Evolutionary conservation across 2,888 invertebrate species (phyloP), one percentile per base, ranked within the genome.

Genomic region (Gonocerus acuteangulatus): DNA sequence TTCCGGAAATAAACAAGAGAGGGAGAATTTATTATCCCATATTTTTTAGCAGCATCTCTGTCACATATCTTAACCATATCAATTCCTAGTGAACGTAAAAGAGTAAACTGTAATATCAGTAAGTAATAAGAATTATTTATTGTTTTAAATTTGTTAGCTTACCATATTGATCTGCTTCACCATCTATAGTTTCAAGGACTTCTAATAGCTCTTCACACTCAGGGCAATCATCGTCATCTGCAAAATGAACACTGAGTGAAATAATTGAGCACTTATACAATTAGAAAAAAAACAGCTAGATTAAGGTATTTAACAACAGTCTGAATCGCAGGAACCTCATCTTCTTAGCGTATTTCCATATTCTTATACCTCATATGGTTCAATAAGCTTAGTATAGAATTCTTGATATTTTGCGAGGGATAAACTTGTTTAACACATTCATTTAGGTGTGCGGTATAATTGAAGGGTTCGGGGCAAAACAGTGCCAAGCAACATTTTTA

Each of bases 51-150:
- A 1, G 90, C 87, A 69, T 88, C 86, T 0, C 83, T 78, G 70
- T 89, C 89, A 45, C 86, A 84, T 59, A 94, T 90, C 74, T 94
- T 94, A 0, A 95, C 93, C 74, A 95, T 94, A 74, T 94, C 93
- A 68, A 94, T 93, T n/a, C 78, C 77, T 73, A 66, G 64, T 67
- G 27, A 49, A 23, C 7, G 15, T 9, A 15, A 2, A 59, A 59
- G 15, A 7, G n/a, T 4, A 19, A 36, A 48, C 16, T 22, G 16
- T 21, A n/a, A n/a, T n/a, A n/a, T n/a, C n/a, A n/a, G n/a, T n/a
- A 18, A 27, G 16, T 44, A 18, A 13, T 27, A 52, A 34, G 16
- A 11, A 1, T 23, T 6, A 23, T 27, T n/a, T n/a, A n/a, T n/a
- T n/a, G n/a, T n/a, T n/a, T n/a, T n/a, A n/a, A n/a, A n/a, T 54